Evolutionary conservation across 2,888 invertebrate genomes (phyloP), one percentile per base, ranked within the genome.

Genomic region (Tholera decimalis): DNA sequence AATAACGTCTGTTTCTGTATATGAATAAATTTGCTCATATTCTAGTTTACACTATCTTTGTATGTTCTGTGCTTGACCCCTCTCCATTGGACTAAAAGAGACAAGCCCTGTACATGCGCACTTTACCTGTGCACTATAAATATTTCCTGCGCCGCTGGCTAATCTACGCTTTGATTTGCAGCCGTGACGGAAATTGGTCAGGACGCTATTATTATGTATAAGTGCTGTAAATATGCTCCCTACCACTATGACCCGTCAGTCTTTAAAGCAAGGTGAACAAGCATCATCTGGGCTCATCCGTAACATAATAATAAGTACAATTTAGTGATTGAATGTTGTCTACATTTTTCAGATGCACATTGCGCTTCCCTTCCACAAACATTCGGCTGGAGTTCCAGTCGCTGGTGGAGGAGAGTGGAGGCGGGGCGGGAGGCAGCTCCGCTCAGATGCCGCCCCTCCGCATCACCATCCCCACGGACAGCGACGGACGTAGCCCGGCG

Each of bases 321-420:
- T 24, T 44, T 43, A 22, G 13, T 44, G 3, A 44, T 3, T 3
- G 1, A 3, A 8, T 22, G 26, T 11, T 15, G 20, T 13, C 2
- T 33, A 13, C 1, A 18, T 13, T 53, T 78, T 97, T 18, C 96
- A 99, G 99, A 94, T 99, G 99, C 96, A 98, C 98, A 79, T 97
- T 99, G 88, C 97, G 99, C 85, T 99, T 99, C 96, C 99, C 99
- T 70, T 99, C 99, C 92, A 99, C 99, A 90, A 99, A 98, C 92
- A 99, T 99, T 91, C 98, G 98, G 82, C 97, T 99, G 88, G 97
- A 98, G 91, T 99, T 99, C 95, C 98, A 98, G 95, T 99, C 98
- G 64, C 96, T 99, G 90, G 97, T 99, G 80, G 98, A 98, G 89
- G 98, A 98, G 86, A 96, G 97, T 75, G 97, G 97, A 49, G 96